Evolutionary conservation across 2,797 vertebrate species (phyloP), one percentile per base, ranked within the genome.

Genomic region (Smutsia gigantea): DNA sequence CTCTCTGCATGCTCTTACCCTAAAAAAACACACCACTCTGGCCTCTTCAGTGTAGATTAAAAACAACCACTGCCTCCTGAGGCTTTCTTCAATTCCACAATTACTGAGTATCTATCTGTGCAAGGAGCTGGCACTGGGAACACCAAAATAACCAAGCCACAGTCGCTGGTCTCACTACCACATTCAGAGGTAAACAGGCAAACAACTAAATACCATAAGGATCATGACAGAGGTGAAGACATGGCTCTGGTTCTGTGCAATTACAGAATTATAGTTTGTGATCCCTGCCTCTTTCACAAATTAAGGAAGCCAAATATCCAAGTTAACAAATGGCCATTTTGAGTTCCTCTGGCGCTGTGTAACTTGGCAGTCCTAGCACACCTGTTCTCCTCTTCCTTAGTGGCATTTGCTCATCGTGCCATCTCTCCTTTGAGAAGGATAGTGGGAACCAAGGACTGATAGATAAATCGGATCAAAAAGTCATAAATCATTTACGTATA

Each of bases 1-100:
- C 79, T 87, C 90, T 90, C 93, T 27, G n/a, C 78, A 92, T 9
- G 79, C 17, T n/a, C 55, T 81, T 42, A 92, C 59, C 88, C 84
- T 92, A 81, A 87, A 69, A 93, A 92, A 82, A 94, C 46, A 93
- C 79, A 96, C 55, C 12, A 29, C 91, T 49, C 93, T 69, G 82
- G 85, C 77, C 88, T 93, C 96, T 82, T 31, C 77, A 18, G 49
- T 49, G 92, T n/a, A 83, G 72, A 95, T 68, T 61, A 66, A 90
- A 96, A 95, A 83, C 87, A 85, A 96, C 77, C 68, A 86, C 25
- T 31, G 79, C 66, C 78, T 86, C 74, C 71, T 53, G 34, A 74
- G 69, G 93, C 77, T 64, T 85, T 63, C 89, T 95, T 66, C 91
- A 93, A 61, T 63, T 51, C 74, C 63, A 57, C 29, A 96, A 82